Evolutionary conservation across 2,888 invertebrate genomes (phyloP).

Genomic region (Heliconius ethilla): DNA sequence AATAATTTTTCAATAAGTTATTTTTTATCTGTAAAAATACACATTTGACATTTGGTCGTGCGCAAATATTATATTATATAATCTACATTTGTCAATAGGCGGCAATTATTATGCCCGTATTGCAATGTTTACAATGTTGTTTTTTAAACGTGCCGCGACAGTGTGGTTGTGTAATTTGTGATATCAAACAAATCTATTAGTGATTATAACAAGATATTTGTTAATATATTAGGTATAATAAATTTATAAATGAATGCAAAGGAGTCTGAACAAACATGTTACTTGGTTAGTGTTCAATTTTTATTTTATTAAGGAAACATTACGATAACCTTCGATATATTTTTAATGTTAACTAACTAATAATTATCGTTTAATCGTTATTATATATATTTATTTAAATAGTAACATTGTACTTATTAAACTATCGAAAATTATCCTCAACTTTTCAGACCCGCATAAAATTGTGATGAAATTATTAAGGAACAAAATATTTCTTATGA

Average conservation of each 20-base stretch:
- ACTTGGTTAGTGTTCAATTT: conserved; percentile 13
- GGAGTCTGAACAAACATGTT: conserved; percentile 8
- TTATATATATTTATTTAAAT: neutral
- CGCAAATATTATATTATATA: conserved; percentile 8
- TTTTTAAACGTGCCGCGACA: neutral
- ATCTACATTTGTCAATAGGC: conserved; percentile 8
- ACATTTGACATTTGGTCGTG: neutral
- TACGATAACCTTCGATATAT: conserved; percentile 6
- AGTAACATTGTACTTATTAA: neutral
- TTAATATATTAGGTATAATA: neutral
- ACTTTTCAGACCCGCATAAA: neutral
- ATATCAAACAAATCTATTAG: neutral
- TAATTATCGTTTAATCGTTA: neutral
- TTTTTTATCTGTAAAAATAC: neutral
- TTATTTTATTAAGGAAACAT: neutral
- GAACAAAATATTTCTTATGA: neutral
- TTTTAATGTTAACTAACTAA: neutral
- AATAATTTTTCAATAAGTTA: neutral
- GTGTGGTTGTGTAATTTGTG: conserved; percentile 18
- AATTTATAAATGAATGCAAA: conserved; percentile 9
- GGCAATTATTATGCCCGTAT: neutral
- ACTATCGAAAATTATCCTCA: neutral
- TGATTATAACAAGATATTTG: neutral
- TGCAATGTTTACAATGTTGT: conserved; percentile 2
- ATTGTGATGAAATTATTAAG: conserved; percentile 11